Percentiles rank a stretch among this genome's conserved stretches.
Evolutionary conservation across 2,888 invertebrate species (phyloP).

Genomic region (Anoplius nigerrimus): DNA sequence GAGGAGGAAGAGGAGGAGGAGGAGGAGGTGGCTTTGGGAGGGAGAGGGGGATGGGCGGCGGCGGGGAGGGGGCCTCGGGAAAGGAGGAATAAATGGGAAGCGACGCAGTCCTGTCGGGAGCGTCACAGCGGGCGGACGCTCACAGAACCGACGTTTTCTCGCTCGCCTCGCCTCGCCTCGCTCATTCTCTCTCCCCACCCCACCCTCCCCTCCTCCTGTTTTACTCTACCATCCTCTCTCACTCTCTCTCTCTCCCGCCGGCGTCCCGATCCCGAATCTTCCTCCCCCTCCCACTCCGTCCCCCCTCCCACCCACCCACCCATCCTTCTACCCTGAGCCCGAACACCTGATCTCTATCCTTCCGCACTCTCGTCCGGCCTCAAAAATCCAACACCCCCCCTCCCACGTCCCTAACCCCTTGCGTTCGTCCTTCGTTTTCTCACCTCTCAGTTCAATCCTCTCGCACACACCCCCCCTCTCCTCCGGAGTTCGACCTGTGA

Average conservation of each 20-base stretch:
- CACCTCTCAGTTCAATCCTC: too few species aligned
- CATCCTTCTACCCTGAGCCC: background rate
- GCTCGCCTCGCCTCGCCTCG: slow-evolving; percentile 55
- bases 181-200: slow-evolving; percentile 55
- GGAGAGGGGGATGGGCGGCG: slow-evolving; percentile 18
- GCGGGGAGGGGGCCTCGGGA: background rate
- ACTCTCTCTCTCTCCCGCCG: background rate
- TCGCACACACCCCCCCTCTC: too few species aligned
- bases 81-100: slow-evolving; percentile 61
- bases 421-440: too few species aligned
- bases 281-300: background rate
- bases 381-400: too few species aligned
- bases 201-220: background rate
- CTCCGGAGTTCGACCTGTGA: too few species aligned
- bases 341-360: too few species aligned
- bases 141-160: slow-evolving; percentile 66
- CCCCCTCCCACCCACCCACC: background rate
- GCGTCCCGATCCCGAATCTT: too few species aligned
- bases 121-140: slow-evolving; percentile 73
- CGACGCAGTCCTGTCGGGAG: slow-evolving; percentile 74
- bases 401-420: too few species aligned
- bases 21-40: slow-evolving; percentile 20
- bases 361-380: too few species aligned
- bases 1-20: slow-evolving; percentile 28
- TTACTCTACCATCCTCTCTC: background rate